Evolutionary conservation across 2,113 vertebrate genomes (phyloP), one percentile per base, ranked within the genome.

Genomic region (Micronycteris hirsuta): DNA sequence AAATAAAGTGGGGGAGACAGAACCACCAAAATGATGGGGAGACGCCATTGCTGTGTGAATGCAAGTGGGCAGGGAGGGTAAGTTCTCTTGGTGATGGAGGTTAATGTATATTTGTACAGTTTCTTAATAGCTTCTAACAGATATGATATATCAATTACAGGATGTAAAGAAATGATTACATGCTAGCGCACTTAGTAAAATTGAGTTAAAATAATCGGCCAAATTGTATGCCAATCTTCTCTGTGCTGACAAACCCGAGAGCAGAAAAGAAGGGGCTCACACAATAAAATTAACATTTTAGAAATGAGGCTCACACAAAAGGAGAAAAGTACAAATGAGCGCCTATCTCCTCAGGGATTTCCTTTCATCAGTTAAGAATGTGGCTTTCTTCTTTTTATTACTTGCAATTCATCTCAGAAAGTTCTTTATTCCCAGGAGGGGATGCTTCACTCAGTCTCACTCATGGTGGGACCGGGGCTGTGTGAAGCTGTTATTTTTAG

Each of bases 371-470:
- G 83, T 94, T 93, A 81, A 94, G 70, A 95, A 93, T 95, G 65
- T 77, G 70, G n/a, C 76, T 97, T 97, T 91, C 74, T 96, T 94
- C 82, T 73, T 96, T 96, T 97, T 95, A 94, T 96, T 96, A 80
- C 94, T 82, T 92, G 82, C 76, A 84, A 95, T 96, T 97, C 84
- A 91, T 97, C 82, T 91, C 38, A 15, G 80, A 89, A 95, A 89
- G 38, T 91, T 87, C 88, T 92, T 93, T 90, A 96, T 96, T 97
- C 96, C 73, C 93, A 65, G 86, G 74, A 95, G 78, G 90, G 3
- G 74, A 77, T 81, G 52, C 43, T 94, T 96, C 86, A 20, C 74
- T 91, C 89, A 45, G 77, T 91, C 63, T 36, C 26, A 52, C 70
- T 89, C 45, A 38, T 33, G 71, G 70, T 91, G 65, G 65, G 82